A percentile compares a stretch with the other conserved stretches of the same genome.
Evolutionary conservation across 2,888 invertebrate genomes (phyloP).

Genomic region (Agrochola lychnidis): DNA sequence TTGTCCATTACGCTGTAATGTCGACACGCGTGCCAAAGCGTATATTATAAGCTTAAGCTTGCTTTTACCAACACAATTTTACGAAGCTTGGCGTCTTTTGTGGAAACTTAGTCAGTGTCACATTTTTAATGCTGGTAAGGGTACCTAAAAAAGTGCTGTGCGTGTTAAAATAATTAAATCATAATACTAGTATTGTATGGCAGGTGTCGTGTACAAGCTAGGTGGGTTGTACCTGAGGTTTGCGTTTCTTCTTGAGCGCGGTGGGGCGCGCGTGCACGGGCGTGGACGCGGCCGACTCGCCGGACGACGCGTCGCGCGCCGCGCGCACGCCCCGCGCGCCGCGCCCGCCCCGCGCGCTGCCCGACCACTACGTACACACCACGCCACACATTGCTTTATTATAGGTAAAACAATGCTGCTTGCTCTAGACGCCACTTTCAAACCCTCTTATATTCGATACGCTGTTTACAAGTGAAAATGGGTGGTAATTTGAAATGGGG

Average conservation of each 20-base stretch:
- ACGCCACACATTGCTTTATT: constrained; percentile 7
- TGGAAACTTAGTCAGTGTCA: not conserved
- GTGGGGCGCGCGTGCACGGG: constrained; percentile 89
- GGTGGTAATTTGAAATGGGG: not conserved
- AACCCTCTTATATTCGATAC: not conserved
- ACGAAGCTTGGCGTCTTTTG: not conserved
- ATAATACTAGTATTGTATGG: not conserved
- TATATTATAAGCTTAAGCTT: not conserved
- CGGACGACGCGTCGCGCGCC: constrained; percentile 69
- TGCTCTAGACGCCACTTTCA: not conserved
- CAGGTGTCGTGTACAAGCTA: not conserved
- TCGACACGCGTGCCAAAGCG: not conserved
- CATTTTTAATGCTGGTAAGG: too few relatives aligned
- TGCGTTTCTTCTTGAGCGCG: constrained; percentile 85
- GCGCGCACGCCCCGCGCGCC: constrained; percentile 54
- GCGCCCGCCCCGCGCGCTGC: constrained; percentile 39
- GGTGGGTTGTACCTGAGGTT: constrained; percentile 75
- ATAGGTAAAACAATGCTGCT: not conserved
- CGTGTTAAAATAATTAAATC: not conserved
- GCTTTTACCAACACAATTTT: not conserved
- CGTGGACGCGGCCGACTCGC: constrained; percentile 86
- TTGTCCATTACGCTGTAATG: not conserved
- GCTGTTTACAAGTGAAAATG: not conserved
- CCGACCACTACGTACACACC: constrained; percentile 54
- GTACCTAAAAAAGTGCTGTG: constrained; percentile 8